Base-by-base conservation (phyloP, 1,140 invertebrate genomes). In the Eufriesea mexicana region DNA sequence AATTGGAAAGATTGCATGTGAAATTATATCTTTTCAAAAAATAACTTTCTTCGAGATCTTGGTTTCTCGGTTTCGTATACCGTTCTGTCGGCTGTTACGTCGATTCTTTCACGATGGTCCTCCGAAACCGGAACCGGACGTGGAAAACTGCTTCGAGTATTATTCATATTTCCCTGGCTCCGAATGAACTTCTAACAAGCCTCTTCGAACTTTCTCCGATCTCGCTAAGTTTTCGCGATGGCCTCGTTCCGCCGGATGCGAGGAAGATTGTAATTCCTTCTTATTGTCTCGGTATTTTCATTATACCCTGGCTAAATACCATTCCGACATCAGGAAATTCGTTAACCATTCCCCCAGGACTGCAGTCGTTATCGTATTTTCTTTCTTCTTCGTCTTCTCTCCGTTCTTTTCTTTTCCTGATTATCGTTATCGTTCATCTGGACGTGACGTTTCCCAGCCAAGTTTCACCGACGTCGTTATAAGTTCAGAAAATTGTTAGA, bases 401-500 rank as follows among this genome's bases (percentile, higher is more conserved):
- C 6, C 0, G 0, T 23, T 25, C 4, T 49, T 28, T 71, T 18
- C n/a, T 54, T n/a, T 70, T 20, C 28, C 0, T 14, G 23, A 8
- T 64, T 20, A 42, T 42, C 64, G 20, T 54, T 47, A 14, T 25
- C n/a, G 45, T 25, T 42, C 49, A 23, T 66, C n/a, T 18, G 28
- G 2, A 51, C 47, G 7, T 12, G 18, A 45, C 42, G 25, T 55
- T 47, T 45, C 16, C 23, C 25, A 10, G 14, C 25, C 45, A 51
- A 62, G 28, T 78, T 67, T 54, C 23, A 16, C 49, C 25, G 14
- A 18, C 25, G 12, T 66, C 28, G 47, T 78, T 78, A 68, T 23
- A 47, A 66, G 49, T 68, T 68, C 23, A 45, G n/a, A 68, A 78
- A 67, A 78, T 78, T 47, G 49, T 67, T 54, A 25, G 14, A 66